Evolutionary conservation across 2,113 vertebrate species (phyloP).

Genomic region (Osmerus eperlanus): DNA sequence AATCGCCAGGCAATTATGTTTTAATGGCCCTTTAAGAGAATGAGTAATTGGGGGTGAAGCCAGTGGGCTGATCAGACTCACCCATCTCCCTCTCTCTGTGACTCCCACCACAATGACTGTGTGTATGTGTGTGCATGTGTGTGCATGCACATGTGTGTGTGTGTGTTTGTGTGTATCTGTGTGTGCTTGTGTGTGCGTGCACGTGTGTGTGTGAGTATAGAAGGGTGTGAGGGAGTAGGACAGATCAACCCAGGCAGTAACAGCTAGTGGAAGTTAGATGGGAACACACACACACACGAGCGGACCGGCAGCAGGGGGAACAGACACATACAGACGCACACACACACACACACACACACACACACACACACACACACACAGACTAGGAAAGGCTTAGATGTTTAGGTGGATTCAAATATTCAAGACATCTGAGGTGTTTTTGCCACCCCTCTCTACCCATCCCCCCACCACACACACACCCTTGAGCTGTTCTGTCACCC

Average conservation of each 20-base stretch:
- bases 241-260: conserved; percentile 52
- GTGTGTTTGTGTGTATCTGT: conserved; percentile 37
- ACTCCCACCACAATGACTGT: conserved; percentile 39
- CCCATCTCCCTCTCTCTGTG: conserved; percentile 63
- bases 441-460: conserved; percentile 5
- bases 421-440: no score
- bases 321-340: no score
- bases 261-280: conserved; percentile 45
- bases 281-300: conserved; percentile 40
- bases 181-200: conserved; percentile 14
- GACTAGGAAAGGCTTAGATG: no score
- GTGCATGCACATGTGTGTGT: conserved; percentile 5
- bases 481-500: conserved; percentile 84
- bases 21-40: conserved; percentile 80
- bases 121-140: conserved; percentile 29
- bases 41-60: conserved; percentile 76
- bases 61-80: conserved; percentile 68
- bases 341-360: no score
- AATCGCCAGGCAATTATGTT: conserved; percentile 79
- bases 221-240: conserved; percentile 35
- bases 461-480: conserved; percentile 48
- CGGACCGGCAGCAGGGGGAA: conserved; percentile 2
- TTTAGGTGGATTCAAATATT: no score
- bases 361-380: no score
- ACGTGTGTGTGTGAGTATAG: not conserved